Base-by-base conservation (phyloP, 1,140 invertebrate genomes). In the Drosophila seguyi region DNA sequence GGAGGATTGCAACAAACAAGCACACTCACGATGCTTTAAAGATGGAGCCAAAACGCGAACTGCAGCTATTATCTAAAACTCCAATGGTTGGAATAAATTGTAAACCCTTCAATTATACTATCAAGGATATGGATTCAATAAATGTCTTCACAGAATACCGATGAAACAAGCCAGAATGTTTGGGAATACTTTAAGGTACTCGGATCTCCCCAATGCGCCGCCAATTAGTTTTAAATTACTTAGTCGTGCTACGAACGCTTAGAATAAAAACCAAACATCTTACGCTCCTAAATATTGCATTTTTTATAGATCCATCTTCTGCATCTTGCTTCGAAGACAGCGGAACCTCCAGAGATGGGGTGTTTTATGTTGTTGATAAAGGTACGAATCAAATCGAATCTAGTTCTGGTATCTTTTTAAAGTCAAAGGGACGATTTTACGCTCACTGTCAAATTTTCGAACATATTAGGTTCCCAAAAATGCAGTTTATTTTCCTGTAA, bases 231-330 rank as follows among this genome's bases (percentile, higher is more conserved):
- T 11, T 55, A 55, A 34, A 25, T 14, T 8, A n/a, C 14, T 22
- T 38, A 55, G 34, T 55, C 10, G 50, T 4, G 20, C 52, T 22
- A 22, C 31, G 13, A 52, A 34, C 13, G 13, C 29, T 20, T 34
- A 52, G 48, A 14, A 52, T 48, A 25, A n/a, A 52, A 14, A 52
- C 13, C 14, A 4, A n/a, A 58, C 1, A 13, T 8, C 18, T n/a
- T 22, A 18, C 60, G 11, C 14, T 63, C 25, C 14, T 31, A 16
- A 63, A 61, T 31, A 59, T 27, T 38, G 13, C 4, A 20, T 18
- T 61, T 31, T 31, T 63, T 41, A 41, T 60, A 63, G 60, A 63
- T 63, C 27, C 41, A 59, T n/a, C 36, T 58, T 13, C 14, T 36
- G 29, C 50, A 22, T 53, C 31, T 38, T 22, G 4, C 16, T 31